Conservation (phyloP, 1,140 invertebrate species). For the Euwallacea similis region DNA sequence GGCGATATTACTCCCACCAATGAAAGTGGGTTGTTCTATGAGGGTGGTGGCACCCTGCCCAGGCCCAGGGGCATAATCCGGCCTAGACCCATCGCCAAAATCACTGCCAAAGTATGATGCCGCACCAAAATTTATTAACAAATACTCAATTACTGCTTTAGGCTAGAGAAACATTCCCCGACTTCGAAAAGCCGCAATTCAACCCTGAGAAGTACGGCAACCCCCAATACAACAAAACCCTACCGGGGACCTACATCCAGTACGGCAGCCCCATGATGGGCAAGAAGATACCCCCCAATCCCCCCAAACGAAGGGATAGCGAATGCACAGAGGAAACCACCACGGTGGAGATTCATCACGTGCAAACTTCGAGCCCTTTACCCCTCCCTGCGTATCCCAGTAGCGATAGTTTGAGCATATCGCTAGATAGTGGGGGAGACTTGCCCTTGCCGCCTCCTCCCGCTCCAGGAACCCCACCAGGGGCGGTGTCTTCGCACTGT, state of each 20-base stretch:
- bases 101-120: conserved; percentile 61
- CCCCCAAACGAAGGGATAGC: conserved; percentile 70
- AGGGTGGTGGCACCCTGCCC: conserved; percentile 78
- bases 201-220: conserved; percentile 49
- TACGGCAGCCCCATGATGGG: conserved; percentile 63
- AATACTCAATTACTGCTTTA: neutral
- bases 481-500: conserved; percentile 54
- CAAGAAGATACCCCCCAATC: conserved; percentile 80
- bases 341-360: conserved; percentile 67
- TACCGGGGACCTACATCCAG: conserved; percentile 57
- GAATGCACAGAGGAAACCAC: conserved; percentile 51
- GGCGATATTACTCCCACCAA: conserved; percentile 88
- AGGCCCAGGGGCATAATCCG: conserved; percentile 79
- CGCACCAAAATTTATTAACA: neutral
- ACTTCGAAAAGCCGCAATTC: conserved; percentile 56
- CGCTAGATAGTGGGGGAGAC: conserved; percentile 60
- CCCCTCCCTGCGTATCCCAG: conserved; percentile 63
- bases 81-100: conserved; percentile 83
- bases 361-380: conserved; percentile 59
- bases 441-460: conserved; percentile 63
- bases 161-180: conserved; percentile 54
- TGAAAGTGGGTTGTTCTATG: conserved; percentile 65
- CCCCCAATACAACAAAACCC: conserved; percentile 54
- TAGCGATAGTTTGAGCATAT: conserved; percentile 62
- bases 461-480: conserved; percentile 57